Conservation (phyloP, 2,888 invertebrate species). For the Cabera pusaria region DNA sequence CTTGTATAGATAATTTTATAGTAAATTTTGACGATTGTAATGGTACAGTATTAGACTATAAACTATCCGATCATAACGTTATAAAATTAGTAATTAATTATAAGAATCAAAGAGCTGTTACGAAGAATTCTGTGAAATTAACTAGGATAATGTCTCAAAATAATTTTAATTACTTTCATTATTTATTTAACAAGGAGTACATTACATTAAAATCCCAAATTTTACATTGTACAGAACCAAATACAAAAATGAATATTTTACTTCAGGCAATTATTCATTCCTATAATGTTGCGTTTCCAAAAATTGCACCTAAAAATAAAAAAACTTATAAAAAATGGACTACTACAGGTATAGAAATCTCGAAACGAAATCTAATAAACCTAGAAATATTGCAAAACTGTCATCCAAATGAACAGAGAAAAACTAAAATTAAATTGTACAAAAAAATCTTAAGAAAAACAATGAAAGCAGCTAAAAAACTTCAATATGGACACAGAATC, state of each 20-base stretch:
- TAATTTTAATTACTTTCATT: constrained; percentile 1
- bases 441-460: no score
- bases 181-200: neutral
- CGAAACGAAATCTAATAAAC: neutral
- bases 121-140: neutral
- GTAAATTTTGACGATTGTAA: constrained; percentile 1
- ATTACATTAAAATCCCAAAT: neutral
- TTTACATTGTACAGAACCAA: no score
- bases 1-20: constrained; percentile 3
- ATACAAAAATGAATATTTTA: neutral
- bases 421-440: no score
- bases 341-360: neutral
- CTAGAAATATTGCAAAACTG: neutral
- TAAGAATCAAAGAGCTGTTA: neutral
- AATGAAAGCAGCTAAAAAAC: no score
- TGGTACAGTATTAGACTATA: neutral
- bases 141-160: neutral
- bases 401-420: no score
- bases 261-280: neutral
- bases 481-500: no score
- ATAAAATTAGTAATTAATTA: neutral
- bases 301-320: neutral
- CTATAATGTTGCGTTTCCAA: constrained; percentile 1
- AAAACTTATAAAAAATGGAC: neutral
- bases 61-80: constrained; percentile 1